These are phyloP conservation scores for Pygoscelis antarcticus DNA, from an alignment of 2,113 vertebrate genomes.

Conservation along the genomic window DNA sequence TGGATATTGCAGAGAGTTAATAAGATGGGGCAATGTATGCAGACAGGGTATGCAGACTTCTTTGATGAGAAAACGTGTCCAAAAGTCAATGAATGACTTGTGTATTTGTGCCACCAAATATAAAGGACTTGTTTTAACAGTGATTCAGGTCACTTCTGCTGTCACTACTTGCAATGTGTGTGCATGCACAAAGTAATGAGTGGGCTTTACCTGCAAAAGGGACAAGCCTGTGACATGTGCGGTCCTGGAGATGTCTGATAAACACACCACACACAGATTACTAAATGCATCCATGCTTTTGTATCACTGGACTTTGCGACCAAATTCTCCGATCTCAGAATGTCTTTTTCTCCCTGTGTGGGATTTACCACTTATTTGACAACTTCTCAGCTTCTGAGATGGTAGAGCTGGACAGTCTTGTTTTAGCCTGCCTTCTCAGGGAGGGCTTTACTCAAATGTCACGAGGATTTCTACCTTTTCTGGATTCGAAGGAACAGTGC, in stretches of 20 bases:
- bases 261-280: not conserved
- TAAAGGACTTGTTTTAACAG: not conserved
- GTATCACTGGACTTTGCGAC: not conserved
- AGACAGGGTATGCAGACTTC: not conserved
- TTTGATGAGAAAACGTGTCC: not conserved
- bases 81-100: not conserved
- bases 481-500: not conserved
- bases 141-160: not conserved
- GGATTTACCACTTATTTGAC: not conserved
- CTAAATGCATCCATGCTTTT: not conserved
- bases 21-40: not conserved
- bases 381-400: not conserved
- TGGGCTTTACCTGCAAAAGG: not conserved
- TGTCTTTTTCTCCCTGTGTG: not conserved
- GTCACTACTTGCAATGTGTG: not conserved
- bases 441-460: not conserved
- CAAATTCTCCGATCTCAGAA: not conserved
- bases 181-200: fast-evolving
- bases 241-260: not conserved
- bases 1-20: not conserved
- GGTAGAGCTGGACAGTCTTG: not conserved
- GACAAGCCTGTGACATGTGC: not conserved
- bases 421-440: not conserved
- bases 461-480: not conserved
- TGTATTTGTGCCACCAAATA: not conserved